Percentiles rank a stretch among this genome's conserved stretches.
phyloP scores from a whole-genome alignment of 2,113 vertebrate genomes.

The Malurus elegans region DNA sequence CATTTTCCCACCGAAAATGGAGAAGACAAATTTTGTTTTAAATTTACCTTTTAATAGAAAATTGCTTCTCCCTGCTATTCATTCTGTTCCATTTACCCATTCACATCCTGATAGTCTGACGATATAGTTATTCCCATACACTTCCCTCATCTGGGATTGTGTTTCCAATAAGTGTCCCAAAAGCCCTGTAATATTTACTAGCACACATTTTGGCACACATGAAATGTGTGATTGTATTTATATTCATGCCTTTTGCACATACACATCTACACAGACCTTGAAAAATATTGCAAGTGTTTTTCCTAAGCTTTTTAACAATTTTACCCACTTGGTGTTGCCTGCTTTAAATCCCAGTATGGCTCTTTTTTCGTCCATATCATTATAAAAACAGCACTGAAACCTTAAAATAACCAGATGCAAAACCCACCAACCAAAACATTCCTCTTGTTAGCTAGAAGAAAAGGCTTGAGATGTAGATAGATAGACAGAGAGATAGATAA shows the following conservation, averaged over 20 bases:
- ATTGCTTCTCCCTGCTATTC: not conserved
- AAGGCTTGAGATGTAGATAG: not conserved
- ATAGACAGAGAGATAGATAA: not conserved
- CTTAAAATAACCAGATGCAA: not conserved
- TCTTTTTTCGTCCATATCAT: not conserved
- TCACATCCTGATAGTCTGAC: not conserved
- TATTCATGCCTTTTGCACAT: not conserved
- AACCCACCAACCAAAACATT: not conserved
- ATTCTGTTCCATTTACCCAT: not conserved
- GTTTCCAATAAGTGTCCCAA: constrained; percentile 30
- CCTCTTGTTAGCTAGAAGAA: not conserved
- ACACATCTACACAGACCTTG: not conserved
- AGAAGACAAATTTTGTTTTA: not conserved
- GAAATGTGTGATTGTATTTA: not conserved
- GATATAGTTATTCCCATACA: not conserved
- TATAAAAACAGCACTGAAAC: not conserved
- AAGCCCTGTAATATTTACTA: constrained; percentile 48
- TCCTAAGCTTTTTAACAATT: not conserved
- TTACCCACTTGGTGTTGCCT: not conserved
- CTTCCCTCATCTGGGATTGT: not conserved
- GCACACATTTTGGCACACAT: not conserved
- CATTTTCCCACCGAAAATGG: not conserved
- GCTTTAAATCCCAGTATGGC: not conserved
- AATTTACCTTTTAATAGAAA: not conserved
- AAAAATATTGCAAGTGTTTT: not conserved